Percentiles rank a stretch among this genome's conserved stretches.
Evolutionary conservation across 2,113 vertebrate species (phyloP).

Genomic region (Chaetodon auriga): DNA sequence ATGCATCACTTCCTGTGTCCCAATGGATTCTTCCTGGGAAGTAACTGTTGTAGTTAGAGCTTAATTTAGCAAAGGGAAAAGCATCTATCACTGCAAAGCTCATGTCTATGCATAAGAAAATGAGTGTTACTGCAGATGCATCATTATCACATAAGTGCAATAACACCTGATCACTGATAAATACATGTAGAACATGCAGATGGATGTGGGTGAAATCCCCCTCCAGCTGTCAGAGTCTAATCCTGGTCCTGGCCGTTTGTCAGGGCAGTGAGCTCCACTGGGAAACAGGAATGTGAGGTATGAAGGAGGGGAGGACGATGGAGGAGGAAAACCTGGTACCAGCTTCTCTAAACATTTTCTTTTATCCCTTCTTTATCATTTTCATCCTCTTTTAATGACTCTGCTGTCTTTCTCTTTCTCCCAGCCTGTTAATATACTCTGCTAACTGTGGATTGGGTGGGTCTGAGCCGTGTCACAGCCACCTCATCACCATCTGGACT

Average conservation of each 20-base stretch:
- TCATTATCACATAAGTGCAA: background rate
- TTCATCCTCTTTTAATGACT: background rate
- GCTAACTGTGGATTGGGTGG: background rate
- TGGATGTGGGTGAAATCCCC: conserved; percentile 5
- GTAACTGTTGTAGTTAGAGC: background rate
- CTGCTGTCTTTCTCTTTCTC: background rate
- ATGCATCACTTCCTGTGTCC: background rate
- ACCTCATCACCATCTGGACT: conserved; percentile 6
- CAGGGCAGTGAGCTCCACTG: conserved; percentile 25
- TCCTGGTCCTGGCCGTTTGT: conserved; percentile 13
- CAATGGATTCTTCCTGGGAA: background rate
- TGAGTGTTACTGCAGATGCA: background rate
- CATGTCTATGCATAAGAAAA: background rate
- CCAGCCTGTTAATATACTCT: background rate
- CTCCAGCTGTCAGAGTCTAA: background rate
- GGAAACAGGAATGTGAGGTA: conserved; percentile 48
- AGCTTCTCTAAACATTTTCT: background rate
- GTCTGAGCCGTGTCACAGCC: background rate
- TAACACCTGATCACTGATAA: too few relatives aligned
- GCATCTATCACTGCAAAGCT: background rate
- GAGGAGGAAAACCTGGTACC: conserved; percentile 23
- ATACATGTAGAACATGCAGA: too few relatives aligned
- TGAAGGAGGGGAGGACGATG: conserved; percentile 23
- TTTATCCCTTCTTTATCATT: background rate
- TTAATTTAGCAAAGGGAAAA: too few relatives aligned